These are phyloP conservation scores for Sinhomidia bicolor DNA, from an alignment of 2,888 invertebrate genomes.

Conservation along the genomic window DNA sequence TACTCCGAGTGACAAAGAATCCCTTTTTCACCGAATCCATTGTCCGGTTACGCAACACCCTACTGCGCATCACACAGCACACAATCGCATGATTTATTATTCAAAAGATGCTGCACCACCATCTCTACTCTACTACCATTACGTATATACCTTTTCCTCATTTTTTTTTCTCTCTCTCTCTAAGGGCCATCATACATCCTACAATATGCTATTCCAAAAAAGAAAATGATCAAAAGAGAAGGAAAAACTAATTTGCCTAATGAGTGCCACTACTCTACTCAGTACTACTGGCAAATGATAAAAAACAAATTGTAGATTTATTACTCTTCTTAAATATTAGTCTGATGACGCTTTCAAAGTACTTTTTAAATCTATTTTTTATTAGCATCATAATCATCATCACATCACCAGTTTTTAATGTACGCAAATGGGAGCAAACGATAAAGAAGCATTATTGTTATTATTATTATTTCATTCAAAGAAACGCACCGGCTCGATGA, in stretches of 20 bases:
- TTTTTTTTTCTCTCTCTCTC: no score
- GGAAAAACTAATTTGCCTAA: conserved; percentile 77
- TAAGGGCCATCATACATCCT: no score
- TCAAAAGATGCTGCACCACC: neutral
- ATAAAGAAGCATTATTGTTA: neutral
- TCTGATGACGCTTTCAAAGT: neutral
- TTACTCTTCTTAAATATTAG: no score
- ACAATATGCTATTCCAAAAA: no score
- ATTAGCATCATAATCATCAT: no score
- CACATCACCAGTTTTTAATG: neutral
- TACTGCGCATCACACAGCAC: conserved; percentile 6
- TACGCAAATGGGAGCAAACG: neutral
- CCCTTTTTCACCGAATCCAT: neutral
- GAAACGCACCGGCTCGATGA: neutral
- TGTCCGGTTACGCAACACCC: conserved; percentile 13
- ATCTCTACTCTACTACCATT: no score
- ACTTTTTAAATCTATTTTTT: neutral
- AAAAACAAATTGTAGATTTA: neutral
- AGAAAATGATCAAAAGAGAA: conserved; percentile 49
- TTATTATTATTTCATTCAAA: no score
- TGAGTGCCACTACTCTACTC: conserved; percentile 58
- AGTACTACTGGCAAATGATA: no score
- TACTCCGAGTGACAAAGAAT: conserved; percentile 14
- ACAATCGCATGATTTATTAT: conserved; percentile 35
- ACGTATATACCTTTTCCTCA: no score